phyloP scores from a whole-genome alignment of 2,113 vertebrate species.

The Labeo catla region DNA sequence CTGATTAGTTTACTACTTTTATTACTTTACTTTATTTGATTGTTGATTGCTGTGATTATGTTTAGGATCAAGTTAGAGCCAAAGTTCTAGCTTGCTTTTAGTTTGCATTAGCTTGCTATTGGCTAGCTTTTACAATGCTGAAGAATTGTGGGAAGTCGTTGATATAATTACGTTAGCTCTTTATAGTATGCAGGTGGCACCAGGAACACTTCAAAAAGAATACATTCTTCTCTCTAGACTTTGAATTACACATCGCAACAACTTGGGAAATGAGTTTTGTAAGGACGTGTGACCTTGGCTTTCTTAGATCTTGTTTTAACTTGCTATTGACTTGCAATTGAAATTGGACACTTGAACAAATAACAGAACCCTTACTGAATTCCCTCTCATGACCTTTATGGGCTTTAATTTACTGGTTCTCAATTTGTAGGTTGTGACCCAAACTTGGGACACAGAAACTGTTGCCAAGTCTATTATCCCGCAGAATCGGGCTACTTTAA shows the following conservation, averaged over 20 bases:
- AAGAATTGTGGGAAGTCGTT: constrained; percentile 27
- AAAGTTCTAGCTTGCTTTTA: neutral
- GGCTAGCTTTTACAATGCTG: constrained; percentile 17
- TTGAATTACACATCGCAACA: constrained; percentile 17
- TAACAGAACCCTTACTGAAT: constrained; percentile 5
- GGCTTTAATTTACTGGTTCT: neutral
- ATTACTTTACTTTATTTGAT: neutral
- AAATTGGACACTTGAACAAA: constrained; percentile 8
- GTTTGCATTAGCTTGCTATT: constrained; percentile 6
- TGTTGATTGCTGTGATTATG: neutral
- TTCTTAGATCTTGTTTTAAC: neutral
- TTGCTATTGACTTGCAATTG: constrained; percentile 6
- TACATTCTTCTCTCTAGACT: constrained; percentile 27
- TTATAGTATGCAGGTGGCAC: constrained; percentile 15
- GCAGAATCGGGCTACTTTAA: no score
- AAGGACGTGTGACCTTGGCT: neutral
- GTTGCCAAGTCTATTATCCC: no score
- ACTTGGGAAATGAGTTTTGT: constrained; percentile 13
- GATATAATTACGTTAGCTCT: neutral
- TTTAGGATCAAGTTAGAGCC: neutral
- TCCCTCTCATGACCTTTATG: neutral
- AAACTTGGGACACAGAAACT: neutral
- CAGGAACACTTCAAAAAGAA: neutral
- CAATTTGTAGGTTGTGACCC: neutral
- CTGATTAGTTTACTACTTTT: no score